Evolutionary conservation across 2,113 vertebrate species (phyloP).

Genomic region (human): GRCh38 chr7:3194501-3195000

Average conservation of each 20-base stretch:
- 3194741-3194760: accelerated
- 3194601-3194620: background rate
- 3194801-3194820: background rate
- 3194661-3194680: background rate
- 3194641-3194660: background rate
- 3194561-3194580: background rate
- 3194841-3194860: background rate
- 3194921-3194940: no score
- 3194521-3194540: no score
- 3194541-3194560: no score
- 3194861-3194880: background rate
- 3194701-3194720: background rate
- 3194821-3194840: background rate
- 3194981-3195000: background rate
- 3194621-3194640: background rate
- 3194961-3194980: accelerated
- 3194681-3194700: background rate
- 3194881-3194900: no score
- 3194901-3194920: background rate
- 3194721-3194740: background rate
- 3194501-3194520: no score
- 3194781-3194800: background rate
- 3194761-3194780: accelerated
- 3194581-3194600: background rate
- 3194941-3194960: background rate